Evolutionary conservation across 2,797 vertebrate genomes (phyloP).

Genomic region (Pseudochirops cupreus): DNA sequence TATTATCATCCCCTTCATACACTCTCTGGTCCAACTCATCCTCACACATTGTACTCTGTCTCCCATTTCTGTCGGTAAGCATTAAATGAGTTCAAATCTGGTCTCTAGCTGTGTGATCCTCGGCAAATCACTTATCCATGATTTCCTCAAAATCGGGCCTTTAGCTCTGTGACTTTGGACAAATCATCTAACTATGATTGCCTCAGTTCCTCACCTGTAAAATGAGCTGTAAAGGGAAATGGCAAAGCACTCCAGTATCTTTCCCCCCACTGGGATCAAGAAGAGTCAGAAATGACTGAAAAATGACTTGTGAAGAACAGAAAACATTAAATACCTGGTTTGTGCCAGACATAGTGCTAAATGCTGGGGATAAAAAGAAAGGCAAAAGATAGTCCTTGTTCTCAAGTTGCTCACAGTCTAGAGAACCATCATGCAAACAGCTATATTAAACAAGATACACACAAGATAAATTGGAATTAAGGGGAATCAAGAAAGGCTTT

Average conservation of each 20-base stretch:
- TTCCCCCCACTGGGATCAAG: background rate
- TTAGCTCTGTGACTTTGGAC: background rate
- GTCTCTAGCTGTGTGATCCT: background rate
- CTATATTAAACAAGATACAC: background rate
- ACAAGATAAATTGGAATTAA: background rate
- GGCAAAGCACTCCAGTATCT: background rate
- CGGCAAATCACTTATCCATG: background rate
- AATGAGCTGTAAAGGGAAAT: background rate
- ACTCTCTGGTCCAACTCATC: background rate
- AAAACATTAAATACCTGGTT: background rate
- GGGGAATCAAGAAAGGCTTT: background rate
- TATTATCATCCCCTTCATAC: background rate
- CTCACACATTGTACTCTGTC: background rate
- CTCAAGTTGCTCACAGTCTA: background rate
- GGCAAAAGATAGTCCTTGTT: background rate
- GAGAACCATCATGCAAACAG: background rate
- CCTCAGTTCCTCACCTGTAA: background rate
- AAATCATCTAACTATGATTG: background rate
- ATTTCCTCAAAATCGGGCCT: background rate
- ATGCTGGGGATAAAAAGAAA: background rate
- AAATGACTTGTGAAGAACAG: background rate
- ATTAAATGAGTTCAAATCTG: background rate
- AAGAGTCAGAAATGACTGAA: background rate
- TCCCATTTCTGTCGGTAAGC: background rate
- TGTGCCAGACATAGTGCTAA: background rate